Base-by-base conservation (phyloP, 64 coral and sea anemone genomes). In the Dendrophyllia cribrosa region DNA sequence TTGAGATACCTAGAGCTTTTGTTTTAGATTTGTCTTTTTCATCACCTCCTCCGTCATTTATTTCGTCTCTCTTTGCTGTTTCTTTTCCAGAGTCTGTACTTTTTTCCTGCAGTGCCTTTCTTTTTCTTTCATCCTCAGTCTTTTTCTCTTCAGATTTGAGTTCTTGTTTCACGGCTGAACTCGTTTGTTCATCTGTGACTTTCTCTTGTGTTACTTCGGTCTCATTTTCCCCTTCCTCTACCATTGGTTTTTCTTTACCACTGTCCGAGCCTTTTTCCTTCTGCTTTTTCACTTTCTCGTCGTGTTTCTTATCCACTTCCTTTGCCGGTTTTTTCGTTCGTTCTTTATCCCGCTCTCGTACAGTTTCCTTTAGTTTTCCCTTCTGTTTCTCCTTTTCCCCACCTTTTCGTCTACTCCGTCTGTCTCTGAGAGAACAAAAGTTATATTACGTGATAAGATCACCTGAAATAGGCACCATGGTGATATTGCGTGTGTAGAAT, bases 1-100 rank as follows among this genome's bases (percentile, higher is more conserved):
- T 94, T 19, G 95, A 89, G 50, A 97, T 97, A n/a, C 95, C 92
- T 12, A 94, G 25, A 76, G 73, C 89, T 47, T 85, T 70, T 6
- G 91, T 55, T 56, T 91, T 94, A 19, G 61, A 50, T 87, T 87
- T 93, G 2, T 93, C 72, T 56, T 88, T 89, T 24, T 90, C 91
- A n/a, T 79, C 92, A 75, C 74, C 91, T 47, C 26, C 20, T 56
- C n/a, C n/a, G n/a, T 79, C 82, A 75, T 66, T 76, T 22, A 49
- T 61, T 24, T 65, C 59, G 16, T 79, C 58, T 78, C 5, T 91
- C 75, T 87, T 91, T 14, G 79, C 88, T 19, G 63, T 72, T 72
- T 95, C 83, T 51, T 71, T 95, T 20, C 26, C 22, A 4, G 77
- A 10, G 24, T 58, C 70, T 6, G 21, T 23, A 48, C 13, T 59